These are phyloP conservation scores for Antheraea assamensis DNA, from an alignment of 2,888 invertebrate genomes.

Conservation along the genomic window DNA sequence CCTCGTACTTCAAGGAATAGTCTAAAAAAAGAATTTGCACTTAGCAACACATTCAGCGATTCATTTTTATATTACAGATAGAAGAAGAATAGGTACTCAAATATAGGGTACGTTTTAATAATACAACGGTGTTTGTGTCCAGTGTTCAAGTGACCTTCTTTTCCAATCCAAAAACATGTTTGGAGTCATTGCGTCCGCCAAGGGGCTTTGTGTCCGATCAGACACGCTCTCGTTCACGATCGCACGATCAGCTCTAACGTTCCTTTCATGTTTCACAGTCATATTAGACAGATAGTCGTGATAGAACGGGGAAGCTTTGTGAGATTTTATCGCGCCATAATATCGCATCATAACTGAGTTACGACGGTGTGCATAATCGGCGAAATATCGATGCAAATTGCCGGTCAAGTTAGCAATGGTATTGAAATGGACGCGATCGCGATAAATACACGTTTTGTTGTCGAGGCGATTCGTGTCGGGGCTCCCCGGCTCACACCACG, in stretches of 20 bases:
- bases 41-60: too few relatives aligned
- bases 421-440: slow-evolving; percentile 40
- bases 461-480: slow-evolving; percentile 41
- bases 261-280: slow-evolving; percentile 41
- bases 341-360: slow-evolving; percentile 34
- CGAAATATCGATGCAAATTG: slow-evolving; percentile 52
- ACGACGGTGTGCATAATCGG: slow-evolving; percentile 44
- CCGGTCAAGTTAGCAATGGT: slow-evolving; percentile 50
- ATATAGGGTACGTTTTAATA: neutral
- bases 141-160: slow-evolving; percentile 43
- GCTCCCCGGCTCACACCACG: slow-evolving; percentile 48
- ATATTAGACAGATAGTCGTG: slow-evolving; percentile 49
- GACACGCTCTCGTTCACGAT: slow-evolving; percentile 65
- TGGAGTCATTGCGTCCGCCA: slow-evolving; percentile 49
- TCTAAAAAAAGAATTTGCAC: too few relatives aligned
- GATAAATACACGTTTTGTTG: slow-evolving; percentile 48
- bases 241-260: slow-evolving; percentile 50
- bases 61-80: too few relatives aligned
- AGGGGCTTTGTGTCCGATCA: slow-evolving; percentile 62
- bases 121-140: slow-evolving; percentile 24
- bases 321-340: slow-evolving; percentile 44
- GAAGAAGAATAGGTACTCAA: neutral
- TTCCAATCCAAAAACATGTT: slow-evolving; percentile 45
- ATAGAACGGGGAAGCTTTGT: slow-evolving; percentile 59
- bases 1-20: too few relatives aligned